Evolutionary conservation across 2,888 invertebrate genomes (phyloP), one percentile per base, ranked within the genome.

Genomic region (Archaeoteleia sp.): DNA sequence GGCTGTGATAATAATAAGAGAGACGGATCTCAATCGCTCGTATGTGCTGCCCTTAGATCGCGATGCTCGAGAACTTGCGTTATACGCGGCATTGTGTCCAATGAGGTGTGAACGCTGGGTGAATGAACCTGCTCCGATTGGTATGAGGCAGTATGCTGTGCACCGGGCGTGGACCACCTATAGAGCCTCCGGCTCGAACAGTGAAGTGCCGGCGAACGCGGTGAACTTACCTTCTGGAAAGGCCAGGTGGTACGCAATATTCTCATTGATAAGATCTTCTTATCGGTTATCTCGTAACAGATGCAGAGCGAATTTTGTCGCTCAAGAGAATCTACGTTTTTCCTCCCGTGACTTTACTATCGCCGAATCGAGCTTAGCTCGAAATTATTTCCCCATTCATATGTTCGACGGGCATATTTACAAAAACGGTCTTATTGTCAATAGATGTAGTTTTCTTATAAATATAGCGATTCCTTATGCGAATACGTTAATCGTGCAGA

Each of bases 21-120:
- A 43, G 62, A 61, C 45, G 55, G 27, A 51, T 60, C 55, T 34
- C 60, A 46, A 67, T 67, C 67, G n/a, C n/a, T n/a, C n/a, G 49
- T 23, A 42, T 35, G 46, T 53, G 49, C 40, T 43, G 42, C 54
- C 25, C 29, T 15, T 48, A 48, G 55, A 61, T 62, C 43, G 57
- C 15, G 57, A 37, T 37, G 49, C 17, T 29, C 15, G 43, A 29
- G 29, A 35, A 48, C 34, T 48, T 30, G 53, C 13, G 20, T 32
- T 51, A 35, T 23, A 27, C 42, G 9, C 46, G 37, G 51, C 51
- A 67, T 69, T 66, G 67, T 63, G 74, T 72, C 72, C 74, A 76
- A 66, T 72, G 74, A 75, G 73, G 75, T 76, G 74, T 74, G 73
- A 76, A 76, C 72, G 67, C 55, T 65, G 61, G 76, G 74, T 76